Evolutionary conservation across 92 coral and sea anemone species (phyloP), one percentile per base, ranked within the genome.

Genomic region (Desmophyllum pertusum): DNA sequence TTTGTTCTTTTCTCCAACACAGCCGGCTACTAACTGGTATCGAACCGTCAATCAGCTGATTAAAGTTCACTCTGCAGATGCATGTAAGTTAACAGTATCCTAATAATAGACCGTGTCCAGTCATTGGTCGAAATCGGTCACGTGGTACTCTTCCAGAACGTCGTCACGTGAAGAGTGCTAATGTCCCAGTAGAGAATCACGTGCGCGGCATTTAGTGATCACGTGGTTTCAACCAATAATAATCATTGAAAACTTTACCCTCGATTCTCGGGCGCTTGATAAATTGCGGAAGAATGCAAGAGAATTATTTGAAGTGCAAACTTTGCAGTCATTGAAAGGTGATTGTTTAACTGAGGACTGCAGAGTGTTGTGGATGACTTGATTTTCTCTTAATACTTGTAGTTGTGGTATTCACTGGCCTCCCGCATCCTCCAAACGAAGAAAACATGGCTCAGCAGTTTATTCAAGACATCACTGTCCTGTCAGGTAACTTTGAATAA

Each of bases 1-100:
- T 23, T n/a, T 48, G 79, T 27, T 42, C 14, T n/a, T 66, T 80
- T 18, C 27, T 11, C 42, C 18, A 0, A 50, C 87, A 94, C 87
- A 97, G 99, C 99, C 99, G 19, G 79, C 90, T 0, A 87, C 91
- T 30, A 93, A 97, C 90, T 97, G 99, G 99, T 97, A 97, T 77
- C 89, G 93, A 77, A 89, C 92, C 31, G 86, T 97, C 31, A 97
- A 97, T 78, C 99, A 91, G 72, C 83, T 97, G 75, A 97, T 97
- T 63, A 88, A 88, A 69, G 79, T 92, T 43, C 92, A 97, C 82
- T 97, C 99, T 4, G 86, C 95, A 72, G 96, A 94, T 46, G 95
- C 99, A 57, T 91, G 99, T 97, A 85, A 88, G 94, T 73, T 21
- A 46, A 68, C 33, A 33, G 45, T 27, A 15, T 35, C 7, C 51